A percentile compares a stretch with the other conserved stretches of the same genome.
phyloP scores from a whole-genome alignment of 2,797 vertebrate species.

The Gambusia yucatana region DNA sequence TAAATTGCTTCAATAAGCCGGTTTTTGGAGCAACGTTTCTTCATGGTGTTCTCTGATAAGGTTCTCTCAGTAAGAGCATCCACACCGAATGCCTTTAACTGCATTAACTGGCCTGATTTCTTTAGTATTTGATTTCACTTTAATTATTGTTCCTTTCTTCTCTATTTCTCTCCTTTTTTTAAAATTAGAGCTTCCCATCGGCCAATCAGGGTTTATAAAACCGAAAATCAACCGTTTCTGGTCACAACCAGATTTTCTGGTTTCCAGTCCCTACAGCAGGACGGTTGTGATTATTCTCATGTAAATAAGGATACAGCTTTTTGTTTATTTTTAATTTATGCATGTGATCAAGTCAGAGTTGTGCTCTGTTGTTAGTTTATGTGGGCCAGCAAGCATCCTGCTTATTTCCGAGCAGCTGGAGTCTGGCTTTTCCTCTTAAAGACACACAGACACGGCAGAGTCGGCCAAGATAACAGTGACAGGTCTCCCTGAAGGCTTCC shows the following conservation, averaged over 20 bases:
- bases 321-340: slow-evolving; percentile 40
- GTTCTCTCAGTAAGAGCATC: neutral
- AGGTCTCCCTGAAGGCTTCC: slow-evolving; percentile 64
- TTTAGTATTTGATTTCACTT: neutral
- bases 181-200: neutral
- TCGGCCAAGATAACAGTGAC: slow-evolving; percentile 67
- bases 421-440: slow-evolving; percentile 59
- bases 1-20: neutral
- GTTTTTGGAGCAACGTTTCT: neutral
- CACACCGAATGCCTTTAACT: neutral
- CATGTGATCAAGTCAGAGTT: slow-evolving; percentile 48
- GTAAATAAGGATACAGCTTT: slow-evolving; percentile 15
- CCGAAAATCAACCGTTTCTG: neutral
- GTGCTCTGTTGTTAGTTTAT: slow-evolving; percentile 53
- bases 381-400: slow-evolving; percentile 48
- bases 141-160: neutral
- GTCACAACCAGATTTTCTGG: neutral
- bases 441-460: slow-evolving; percentile 43
- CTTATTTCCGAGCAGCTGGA: slow-evolving; percentile 56
- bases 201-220: neutral
- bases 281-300: slow-evolving; percentile 20
- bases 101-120: neutral
- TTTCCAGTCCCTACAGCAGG: neutral
- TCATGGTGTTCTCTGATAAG: neutral
- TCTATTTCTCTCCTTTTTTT: slow-evolving; percentile 55